These are phyloP conservation scores for Nasalis larvatus DNA, from an alignment of 2,113 vertebrate species.

Conservation along the genomic window DNA sequence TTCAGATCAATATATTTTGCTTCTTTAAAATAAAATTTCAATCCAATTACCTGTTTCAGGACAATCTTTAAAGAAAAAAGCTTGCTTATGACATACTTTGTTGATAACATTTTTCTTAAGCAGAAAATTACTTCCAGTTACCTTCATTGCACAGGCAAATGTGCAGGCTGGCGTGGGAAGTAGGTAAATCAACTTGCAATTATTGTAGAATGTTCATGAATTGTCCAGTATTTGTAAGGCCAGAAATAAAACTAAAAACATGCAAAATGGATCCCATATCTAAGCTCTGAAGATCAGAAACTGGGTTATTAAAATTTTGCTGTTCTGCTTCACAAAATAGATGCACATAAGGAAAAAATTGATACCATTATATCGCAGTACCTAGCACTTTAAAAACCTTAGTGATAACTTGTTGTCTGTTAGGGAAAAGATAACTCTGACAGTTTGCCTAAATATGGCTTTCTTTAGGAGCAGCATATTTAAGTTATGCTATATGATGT, in stretches of 20 bases:
- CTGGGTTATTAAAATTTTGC: background rate
- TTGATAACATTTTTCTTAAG: conserved; percentile 8
- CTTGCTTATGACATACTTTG: background rate
- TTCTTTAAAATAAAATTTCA: conserved; percentile 58
- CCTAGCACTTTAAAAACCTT: background rate
- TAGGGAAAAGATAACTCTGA: background rate
- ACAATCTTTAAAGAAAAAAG: background rate
- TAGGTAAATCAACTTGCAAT: background rate
- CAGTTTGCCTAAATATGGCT: fast-evolving
- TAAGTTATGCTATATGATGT: fast-evolving
- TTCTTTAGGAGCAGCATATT: background rate
- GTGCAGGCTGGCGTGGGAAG: background rate
- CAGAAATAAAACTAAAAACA: background rate
- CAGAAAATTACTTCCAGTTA: conserved; percentile 32
- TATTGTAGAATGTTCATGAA: background rate
- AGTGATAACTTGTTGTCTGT: background rate
- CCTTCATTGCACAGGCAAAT: conserved; percentile 20
- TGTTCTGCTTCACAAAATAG: background rate
- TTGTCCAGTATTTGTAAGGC: background rate
- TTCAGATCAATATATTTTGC: conserved; percentile 41
- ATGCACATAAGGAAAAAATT: background rate
- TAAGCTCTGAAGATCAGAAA: background rate
- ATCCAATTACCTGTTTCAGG: conserved; percentile 38
- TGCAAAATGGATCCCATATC: background rate
- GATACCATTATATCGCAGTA: fast-evolving